Evolutionary conservation across 1,140 invertebrate genomes (phyloP).

Genomic region (Phenacoccus solenopsis): DNA sequence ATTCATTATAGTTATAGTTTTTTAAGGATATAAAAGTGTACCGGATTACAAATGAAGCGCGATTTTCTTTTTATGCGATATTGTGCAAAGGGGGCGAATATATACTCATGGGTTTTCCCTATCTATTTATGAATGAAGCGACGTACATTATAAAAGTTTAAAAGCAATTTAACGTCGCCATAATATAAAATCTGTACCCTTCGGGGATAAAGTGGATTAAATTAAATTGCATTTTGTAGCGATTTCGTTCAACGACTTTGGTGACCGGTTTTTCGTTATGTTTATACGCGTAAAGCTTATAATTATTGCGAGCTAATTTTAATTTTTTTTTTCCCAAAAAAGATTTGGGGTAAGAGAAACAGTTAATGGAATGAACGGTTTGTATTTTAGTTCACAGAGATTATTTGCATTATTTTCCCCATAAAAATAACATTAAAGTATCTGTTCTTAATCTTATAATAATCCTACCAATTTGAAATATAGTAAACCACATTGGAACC

Average conservation of each 20-base stretch:
- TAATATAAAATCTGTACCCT: background rate
- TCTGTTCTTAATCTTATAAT: background rate
- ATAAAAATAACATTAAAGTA: background rate
- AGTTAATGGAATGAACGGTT: background rate
- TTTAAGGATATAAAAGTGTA: background rate
- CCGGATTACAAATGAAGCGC: background rate
- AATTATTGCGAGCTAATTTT: background rate
- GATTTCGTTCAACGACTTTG: no score
- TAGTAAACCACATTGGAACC: background rate
- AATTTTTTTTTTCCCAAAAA: no score
- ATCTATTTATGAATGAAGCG: background rate
- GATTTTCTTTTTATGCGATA: background rate
- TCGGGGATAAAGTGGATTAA: background rate
- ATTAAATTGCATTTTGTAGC: slow-evolving; percentile 3
- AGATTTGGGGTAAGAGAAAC: background rate
- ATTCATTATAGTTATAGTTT: background rate
- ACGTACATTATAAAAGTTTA: background rate
- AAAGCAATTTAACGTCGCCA: background rate
- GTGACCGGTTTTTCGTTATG: background rate
- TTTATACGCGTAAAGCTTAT: background rate
- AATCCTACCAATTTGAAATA: background rate
- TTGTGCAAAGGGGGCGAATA: background rate
- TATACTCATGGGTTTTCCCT: background rate
- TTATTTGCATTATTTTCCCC: no score
- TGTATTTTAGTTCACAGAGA: background rate